Percentiles rank a stretch among this genome's conserved stretches.
Conservation (phyloP, 2,888 invertebrate genomes). For the Nemotelus nigrinus region DNA sequence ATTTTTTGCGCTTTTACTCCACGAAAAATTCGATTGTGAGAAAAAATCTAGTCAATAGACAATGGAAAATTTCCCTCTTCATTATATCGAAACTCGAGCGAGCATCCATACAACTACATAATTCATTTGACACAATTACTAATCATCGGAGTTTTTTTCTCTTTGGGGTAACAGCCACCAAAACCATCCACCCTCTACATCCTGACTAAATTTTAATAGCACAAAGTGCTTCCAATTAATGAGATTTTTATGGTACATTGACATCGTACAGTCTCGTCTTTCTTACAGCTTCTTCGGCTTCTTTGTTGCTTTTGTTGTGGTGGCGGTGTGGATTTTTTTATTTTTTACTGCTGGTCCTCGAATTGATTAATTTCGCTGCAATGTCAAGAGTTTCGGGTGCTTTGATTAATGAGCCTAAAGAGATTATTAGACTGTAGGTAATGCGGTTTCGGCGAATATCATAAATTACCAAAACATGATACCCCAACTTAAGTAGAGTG, state of each 20-base stretch:
- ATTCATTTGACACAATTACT: no score
- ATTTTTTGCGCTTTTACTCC: no score
- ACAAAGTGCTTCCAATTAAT: slow-evolving; percentile 40
- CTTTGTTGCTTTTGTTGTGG: not conserved
- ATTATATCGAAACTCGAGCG: no score
- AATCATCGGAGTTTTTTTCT: no score
- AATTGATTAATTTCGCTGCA: slow-evolving; percentile 33
- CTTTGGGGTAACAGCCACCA: no score
- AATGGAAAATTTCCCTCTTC: no score
- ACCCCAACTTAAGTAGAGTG: not conserved
- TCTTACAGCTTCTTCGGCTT: not conserved
- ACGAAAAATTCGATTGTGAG: no score
- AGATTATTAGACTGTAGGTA: slow-evolving; percentile 29
- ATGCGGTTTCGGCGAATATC: slow-evolving; percentile 19
- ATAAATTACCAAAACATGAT: slow-evolving; percentile 36
- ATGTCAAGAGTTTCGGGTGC: slow-evolving; percentile 18
- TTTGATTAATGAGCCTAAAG: slow-evolving; percentile 36
- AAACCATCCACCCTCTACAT: no score
- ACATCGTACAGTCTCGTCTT: not conserved
- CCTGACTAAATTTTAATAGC: slow-evolving; percentile 2
- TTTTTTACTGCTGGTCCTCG: not conserved
- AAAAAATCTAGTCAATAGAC: no score
- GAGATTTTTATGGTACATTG: slow-evolving; percentile 34
- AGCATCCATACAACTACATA: no score
- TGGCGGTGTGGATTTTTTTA: not conserved